Base-by-base conservation (phyloP, 1,140 invertebrate genomes). In the Choristoneura fumiferana region DNA sequence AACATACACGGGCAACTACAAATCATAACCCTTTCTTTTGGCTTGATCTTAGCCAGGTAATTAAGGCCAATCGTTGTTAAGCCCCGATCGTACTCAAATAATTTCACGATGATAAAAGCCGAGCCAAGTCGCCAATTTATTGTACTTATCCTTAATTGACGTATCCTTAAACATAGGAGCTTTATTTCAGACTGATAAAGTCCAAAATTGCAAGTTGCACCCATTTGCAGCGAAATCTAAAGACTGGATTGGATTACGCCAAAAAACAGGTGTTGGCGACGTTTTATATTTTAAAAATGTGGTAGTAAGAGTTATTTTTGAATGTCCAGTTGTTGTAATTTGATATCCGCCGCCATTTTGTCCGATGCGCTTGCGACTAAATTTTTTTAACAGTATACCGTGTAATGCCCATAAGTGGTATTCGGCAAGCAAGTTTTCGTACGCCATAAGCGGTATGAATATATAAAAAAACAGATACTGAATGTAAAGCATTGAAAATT, bases 291-390 rank as follows among this genome's bases (percentile, higher is more conserved):
- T 9, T 43, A 43, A 43, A 9, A 43, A 14, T 34, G 4, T 34
- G 33, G 22, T n/a, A 43, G 1, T 43, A 58, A 58, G 55, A 38
- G 18, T 49, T 29, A 57, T 49, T 45, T 54, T 60, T 40, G 13
- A 49, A 49, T 43, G 34, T 8, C 14, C 22, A 38, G 38, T 57
- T 57, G 38, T 49, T 15, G 62, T 62, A 62, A 63, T 65, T 63
- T 59, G 63, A 69, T 68, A 68, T 64, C 35, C 57, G 55, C 54
- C 60, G 63, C 66, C 69, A 69, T 69, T 35, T 72, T 69, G 54
- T 52, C 62, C 57, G 60, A 18, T 54, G 55, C 57, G 57, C 57
- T 29, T 63, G 58, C 62, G 59, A 54, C 54, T 60, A 54, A 56
- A n/a, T n/a, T n/a, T n/a, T n/a, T n/a, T n/a, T n/a, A n/a, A n/a